Base-by-base conservation (phyloP, 2,113 vertebrate species). In the Halcyon senegalensis region DNA sequence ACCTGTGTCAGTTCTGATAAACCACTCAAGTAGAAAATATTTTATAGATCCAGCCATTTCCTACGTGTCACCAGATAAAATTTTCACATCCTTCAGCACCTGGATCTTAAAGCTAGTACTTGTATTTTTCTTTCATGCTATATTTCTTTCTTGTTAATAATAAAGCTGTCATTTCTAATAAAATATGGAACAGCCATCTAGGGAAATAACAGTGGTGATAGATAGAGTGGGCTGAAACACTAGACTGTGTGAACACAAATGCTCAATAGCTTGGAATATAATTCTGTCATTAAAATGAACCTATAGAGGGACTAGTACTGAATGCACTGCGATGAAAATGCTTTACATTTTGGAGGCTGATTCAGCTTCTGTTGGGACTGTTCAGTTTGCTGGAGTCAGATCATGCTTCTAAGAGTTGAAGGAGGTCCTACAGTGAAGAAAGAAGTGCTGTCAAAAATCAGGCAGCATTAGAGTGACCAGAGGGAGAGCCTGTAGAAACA, bases 151-250 rank as follows among this genome's bases (percentile, higher is more conserved):
- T 96, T 97, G 95, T 96, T 98, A 98, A 98, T 98, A 98, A 98
- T 97, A 98, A 94, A 97, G 92, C 97, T 98, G 97, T 97, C 98
- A 97, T 97, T 97, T 97, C 96, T 98, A 97, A 98, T 98, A 98
- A 98, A 98, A 95, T 92, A 88, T 92, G 94, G 96, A 98, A 96
- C 93, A 96, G 64, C 90, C 89, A 87, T 92, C 95, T 80, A 92
- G 96, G 95, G 97, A 98, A 98, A 98, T 97, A 98, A 97, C 55
- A 89, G 58, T 35, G 27, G 77, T 96, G 97, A 96, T 94, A 91
- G 75, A 69, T 94, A 95, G 96, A 95, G 78, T 51, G 78, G 91
- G 56, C 90, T 91, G 90, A 97, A 93, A 92, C 67, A 81, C 66
- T 77, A 94, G 89, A 84, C 87, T 30, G 66, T 93, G 75, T 41